phyloP scores from a whole-genome alignment of 2,797 vertebrate genomes.

The Neoniphon sammara region DNA sequence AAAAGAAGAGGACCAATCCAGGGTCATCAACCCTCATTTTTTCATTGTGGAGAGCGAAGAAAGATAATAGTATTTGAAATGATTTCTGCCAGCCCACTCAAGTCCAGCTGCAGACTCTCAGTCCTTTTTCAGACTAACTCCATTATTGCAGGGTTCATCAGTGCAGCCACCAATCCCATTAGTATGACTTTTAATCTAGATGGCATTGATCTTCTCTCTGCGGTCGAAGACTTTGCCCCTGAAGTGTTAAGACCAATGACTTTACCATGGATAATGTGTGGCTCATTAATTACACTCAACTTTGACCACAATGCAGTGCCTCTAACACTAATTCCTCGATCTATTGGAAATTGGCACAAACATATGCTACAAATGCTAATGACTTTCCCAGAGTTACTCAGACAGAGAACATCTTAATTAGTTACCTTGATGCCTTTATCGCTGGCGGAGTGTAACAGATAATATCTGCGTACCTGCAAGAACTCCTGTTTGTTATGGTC shows the following conservation, averaged over 20 bases:
- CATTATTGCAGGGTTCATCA: background rate
- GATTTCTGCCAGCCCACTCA: background rate
- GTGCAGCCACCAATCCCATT: conserved; percentile 2
- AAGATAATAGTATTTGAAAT: background rate
- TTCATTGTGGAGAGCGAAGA: conserved; percentile 1
- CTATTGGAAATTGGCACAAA: conserved; percentile 4
- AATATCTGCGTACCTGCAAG: background rate
- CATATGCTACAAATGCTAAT: background rate
- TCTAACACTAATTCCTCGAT: background rate
- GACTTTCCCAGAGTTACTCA: background rate
- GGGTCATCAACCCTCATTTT: background rate
- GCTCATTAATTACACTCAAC: conserved; percentile 22
- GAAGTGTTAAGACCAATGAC: conserved; percentile 10
- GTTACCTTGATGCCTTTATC: background rate
- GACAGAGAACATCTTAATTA: background rate
- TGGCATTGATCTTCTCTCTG: conserved; percentile 14
- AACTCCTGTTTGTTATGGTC: background rate
- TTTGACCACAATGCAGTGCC: background rate
- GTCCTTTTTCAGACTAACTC: background rate
- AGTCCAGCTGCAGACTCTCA: background rate
- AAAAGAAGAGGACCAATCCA: background rate
- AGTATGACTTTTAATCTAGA: conserved; percentile 19
- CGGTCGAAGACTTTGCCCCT: conserved; percentile 12
- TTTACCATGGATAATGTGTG: conserved; percentile 2
- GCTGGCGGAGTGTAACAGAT: background rate